Percentiles rank a stretch among this genome's conserved stretches.
phyloP scores from a whole-genome alignment of 2,888 invertebrate genomes.

The Drosophila pseudotalamancana region DNA sequence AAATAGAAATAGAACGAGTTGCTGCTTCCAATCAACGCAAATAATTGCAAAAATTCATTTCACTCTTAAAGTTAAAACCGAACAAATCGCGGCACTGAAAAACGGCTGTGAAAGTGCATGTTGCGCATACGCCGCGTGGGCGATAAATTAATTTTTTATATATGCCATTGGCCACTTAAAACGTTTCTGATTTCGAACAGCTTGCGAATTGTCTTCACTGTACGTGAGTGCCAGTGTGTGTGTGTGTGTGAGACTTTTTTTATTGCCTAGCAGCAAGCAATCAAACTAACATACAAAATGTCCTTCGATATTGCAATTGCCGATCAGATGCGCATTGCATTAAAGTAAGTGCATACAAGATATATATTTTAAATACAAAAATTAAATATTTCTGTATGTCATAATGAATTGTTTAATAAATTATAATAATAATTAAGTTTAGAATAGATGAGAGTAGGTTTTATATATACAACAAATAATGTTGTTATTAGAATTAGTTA shows the following conservation, averaged over 20 bases:
- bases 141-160: slow-evolving; percentile 35
- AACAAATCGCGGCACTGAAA: slow-evolving; percentile 14
- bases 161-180: slow-evolving; percentile 28
- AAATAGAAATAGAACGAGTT: slow-evolving; percentile 1
- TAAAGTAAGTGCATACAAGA: slow-evolving; percentile 73
- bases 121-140: slow-evolving; percentile 50
- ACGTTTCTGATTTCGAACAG: slow-evolving; percentile 47
- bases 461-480: not conserved
- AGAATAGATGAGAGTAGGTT: no score
- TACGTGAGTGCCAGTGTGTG: not conserved
- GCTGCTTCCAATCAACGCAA: not conserved
- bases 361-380: not conserved
- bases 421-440: no score
- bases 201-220: slow-evolving; percentile 28
- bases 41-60: not conserved
- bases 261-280: slow-evolving; percentile 42
- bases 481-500: not conserved
- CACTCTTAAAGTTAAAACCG: not conserved
- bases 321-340: slow-evolving; percentile 82
- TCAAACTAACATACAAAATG: slow-evolving; percentile 59
- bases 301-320: slow-evolving; percentile 82
- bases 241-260: slow-evolving; percentile 10
- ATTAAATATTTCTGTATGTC: not conserved
- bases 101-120: slow-evolving; percentile 38
- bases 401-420: no score